Conservation (phyloP, 1,140 invertebrate genomes). For the Campodea augens region DNA sequence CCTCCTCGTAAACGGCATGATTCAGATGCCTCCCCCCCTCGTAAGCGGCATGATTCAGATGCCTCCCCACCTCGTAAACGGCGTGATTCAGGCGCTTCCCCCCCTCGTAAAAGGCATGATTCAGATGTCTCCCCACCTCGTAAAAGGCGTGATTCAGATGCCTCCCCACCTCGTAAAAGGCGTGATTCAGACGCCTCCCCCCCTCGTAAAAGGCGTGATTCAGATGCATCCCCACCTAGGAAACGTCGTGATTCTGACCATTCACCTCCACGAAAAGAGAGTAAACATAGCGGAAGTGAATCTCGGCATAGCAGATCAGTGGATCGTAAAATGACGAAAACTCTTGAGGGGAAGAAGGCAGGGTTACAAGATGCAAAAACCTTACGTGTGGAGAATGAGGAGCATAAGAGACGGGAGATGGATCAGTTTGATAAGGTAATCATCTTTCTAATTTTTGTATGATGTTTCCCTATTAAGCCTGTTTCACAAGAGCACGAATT, state of each 20-base stretch:
- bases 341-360: neutral
- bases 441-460: neutral
- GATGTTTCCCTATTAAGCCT: neutral
- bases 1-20: neutral
- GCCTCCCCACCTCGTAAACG: neutral
- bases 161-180: neutral
- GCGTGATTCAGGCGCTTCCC: neutral
- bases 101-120: no score
- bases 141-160: neutral
- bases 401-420: neutral
- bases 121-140: neutral
- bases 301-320: neutral
- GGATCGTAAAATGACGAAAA: neutral
- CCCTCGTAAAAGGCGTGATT: neutral
- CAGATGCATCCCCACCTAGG: neutral
- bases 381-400: neutral
- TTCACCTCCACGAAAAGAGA: neutral
- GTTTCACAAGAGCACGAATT: no score
- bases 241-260: neutral
- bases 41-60: neutral
- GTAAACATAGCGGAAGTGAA: neutral
- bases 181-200: neutral
- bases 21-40: neutral
- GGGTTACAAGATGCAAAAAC: neutral
- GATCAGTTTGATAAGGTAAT: neutral